These are phyloP conservation scores for Bombus waltoni DNA, from an alignment of 1,140 invertebrate species.

Conservation along the genomic window DNA sequence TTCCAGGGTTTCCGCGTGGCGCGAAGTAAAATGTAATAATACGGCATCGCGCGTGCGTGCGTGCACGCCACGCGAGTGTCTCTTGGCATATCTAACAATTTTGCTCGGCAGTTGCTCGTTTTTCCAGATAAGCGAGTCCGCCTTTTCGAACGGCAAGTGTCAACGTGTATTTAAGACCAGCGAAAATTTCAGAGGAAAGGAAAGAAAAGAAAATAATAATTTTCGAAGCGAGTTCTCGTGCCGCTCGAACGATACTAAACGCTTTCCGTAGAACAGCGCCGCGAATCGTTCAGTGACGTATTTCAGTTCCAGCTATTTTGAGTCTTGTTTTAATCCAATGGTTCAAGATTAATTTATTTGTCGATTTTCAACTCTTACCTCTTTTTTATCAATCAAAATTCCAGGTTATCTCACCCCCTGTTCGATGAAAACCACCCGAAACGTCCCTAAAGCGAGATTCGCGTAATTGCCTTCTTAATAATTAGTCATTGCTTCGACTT, in stretches of 20 bases:
- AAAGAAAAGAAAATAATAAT: conserved; percentile 22
- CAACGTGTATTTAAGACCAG: conserved; percentile 42
- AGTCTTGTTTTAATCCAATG: too few species aligned
- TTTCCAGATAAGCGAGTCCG: conserved; percentile 56
- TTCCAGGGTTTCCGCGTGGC: conserved; percentile 75
- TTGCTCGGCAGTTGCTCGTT: conserved; percentile 5
- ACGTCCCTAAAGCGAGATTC: too few species aligned
- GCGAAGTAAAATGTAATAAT: conserved; percentile 78
- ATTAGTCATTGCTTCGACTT: too few species aligned
- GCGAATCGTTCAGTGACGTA: too few species aligned
- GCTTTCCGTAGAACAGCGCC: neutral
- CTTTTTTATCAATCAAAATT: too few species aligned
- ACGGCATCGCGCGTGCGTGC: conserved; percentile 62
- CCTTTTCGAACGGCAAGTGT: conserved; percentile 40
- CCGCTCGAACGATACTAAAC: neutral
- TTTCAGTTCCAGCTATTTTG: too few species aligned
- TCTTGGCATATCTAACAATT: conserved; percentile 19
- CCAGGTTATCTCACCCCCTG: too few species aligned
- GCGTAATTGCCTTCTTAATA: too few species aligned
- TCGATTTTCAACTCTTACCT: too few species aligned
- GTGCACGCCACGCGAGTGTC: conserved; percentile 43
- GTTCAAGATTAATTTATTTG: too few species aligned
- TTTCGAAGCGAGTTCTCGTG: conserved; percentile 7
- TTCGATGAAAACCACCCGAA: too few species aligned
- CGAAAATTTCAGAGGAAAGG: conserved; percentile 12